Evolutionary conservation across 1,140 invertebrate species (phyloP).

Genomic region (Trichogramma pretiosum): DNA sequence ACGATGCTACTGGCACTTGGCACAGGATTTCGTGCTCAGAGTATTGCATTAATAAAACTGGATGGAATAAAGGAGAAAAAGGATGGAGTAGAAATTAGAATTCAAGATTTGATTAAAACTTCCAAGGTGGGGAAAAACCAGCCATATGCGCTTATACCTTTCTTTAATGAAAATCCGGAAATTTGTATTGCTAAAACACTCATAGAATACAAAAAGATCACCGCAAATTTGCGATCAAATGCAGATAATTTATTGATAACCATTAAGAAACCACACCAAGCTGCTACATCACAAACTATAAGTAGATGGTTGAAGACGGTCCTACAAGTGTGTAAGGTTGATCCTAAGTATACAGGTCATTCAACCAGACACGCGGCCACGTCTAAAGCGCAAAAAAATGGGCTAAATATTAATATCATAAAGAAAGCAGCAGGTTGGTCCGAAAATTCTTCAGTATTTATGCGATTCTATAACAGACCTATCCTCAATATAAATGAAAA

Average conservation of each 20-base stretch:
- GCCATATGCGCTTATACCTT: not conserved
- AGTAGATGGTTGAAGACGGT: not conserved
- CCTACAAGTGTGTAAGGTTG: not conserved
- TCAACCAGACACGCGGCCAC: not conserved
- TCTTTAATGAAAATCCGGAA: not conserved
- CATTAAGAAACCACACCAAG: not conserved
- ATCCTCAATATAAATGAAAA: not conserved
- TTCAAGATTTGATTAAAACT: constrained; percentile 1
- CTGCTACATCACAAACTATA: not conserved
- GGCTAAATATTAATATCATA: not conserved
- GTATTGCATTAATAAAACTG: constrained; percentile 9
- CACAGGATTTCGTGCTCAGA: constrained; percentile 11
- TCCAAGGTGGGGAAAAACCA: not conserved
- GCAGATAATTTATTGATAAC: not conserved
- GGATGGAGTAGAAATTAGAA: not conserved
- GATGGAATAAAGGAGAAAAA: not conserved
- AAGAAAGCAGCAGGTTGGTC: constrained; percentile 1
- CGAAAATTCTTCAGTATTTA: not conserved
- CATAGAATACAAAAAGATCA: not conserved
- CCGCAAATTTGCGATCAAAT: not conserved
- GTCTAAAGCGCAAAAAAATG: not conserved
- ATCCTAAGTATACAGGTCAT: not conserved
- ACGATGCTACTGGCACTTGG: constrained; percentile 9
- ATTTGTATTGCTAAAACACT: not conserved
- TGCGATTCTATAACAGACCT: not conserved